These are phyloP conservation scores for Halcyon leucocephala DNA, from an alignment of 2,797 vertebrate genomes.

Conservation along the genomic window DNA sequence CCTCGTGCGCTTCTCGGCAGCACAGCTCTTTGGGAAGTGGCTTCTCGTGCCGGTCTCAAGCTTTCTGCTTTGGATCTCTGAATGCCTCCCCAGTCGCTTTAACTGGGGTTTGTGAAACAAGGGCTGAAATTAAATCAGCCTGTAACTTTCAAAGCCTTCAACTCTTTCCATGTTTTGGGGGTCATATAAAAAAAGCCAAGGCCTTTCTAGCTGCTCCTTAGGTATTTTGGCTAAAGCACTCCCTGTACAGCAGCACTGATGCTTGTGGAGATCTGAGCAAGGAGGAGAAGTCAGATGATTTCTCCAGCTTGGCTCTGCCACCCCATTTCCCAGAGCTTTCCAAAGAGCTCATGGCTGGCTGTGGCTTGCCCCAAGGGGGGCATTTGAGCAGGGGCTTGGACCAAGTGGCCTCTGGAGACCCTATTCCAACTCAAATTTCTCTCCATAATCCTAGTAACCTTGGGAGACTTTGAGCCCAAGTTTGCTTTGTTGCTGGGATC, in stretches of 20 bases:
- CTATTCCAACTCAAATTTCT: background rate
- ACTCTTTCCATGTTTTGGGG: background rate
- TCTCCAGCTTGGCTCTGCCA: background rate
- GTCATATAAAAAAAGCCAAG: background rate
- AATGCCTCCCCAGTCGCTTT: background rate
- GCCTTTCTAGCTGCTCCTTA: background rate
- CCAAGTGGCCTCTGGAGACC: background rate
- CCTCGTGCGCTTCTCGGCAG: background rate
- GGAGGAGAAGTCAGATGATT: background rate
- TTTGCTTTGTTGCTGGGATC: background rate
- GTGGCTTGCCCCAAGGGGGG: background rate
- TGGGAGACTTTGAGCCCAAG: background rate
- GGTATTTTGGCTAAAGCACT: background rate
- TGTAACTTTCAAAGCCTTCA: background rate
- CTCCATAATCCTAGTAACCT: accelerated
- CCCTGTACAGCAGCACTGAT: background rate
- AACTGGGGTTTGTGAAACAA: background rate
- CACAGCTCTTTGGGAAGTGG: background rate
- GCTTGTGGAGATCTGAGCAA: background rate
- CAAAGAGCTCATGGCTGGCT: background rate
- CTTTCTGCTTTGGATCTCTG: constrained; percentile 20
- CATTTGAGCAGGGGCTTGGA: background rate
- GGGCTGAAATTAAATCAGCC: background rate
- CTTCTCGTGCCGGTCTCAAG: background rate
- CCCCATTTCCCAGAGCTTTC: background rate